A percentile compares a stretch with the other conserved stretches of the same genome.
These are phyloP conservation scores for Carterocephalus palaemon DNA, from an alignment of 2,888 invertebrate species.

Conservation along the genomic window DNA sequence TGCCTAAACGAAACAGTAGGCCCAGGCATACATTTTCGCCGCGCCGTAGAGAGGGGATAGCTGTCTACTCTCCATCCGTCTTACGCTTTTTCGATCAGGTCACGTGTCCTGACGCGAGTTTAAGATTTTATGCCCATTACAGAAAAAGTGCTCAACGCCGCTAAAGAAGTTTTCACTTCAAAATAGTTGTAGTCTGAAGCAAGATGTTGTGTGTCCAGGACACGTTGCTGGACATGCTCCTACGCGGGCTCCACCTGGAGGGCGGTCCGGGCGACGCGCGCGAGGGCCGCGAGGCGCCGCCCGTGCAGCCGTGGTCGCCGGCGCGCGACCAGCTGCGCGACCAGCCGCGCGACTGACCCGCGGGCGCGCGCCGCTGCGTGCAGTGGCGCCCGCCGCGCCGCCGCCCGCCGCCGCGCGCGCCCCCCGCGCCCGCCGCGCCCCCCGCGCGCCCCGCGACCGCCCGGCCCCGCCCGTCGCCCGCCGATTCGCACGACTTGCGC, in stretches of 20 bases:
- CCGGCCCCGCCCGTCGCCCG: constrained; percentile 18
- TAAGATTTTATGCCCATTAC: too few species aligned
- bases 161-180: too few species aligned
- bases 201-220: constrained; percentile 52
- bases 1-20: too few species aligned
- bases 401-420: constrained; percentile 25
- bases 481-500: constrained; percentile 7
- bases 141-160: too few species aligned
- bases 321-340: constrained; percentile 35
- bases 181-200: too few species aligned
- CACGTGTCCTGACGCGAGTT: too few species aligned
- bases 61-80: too few species aligned
- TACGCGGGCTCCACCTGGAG: constrained; percentile 62
- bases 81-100: too few species aligned
- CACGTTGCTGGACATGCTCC: constrained; percentile 67
- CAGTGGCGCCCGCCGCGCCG: constrained; percentile 25
- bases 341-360: constrained; percentile 23
- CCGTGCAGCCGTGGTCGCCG: constrained; percentile 64
- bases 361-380: constrained; percentile 15
- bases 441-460: constrained; percentile 26
- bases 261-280: constrained; percentile 31
- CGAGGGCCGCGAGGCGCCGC: constrained; percentile 41
- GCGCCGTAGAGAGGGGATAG: too few species aligned
- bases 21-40: too few species aligned
- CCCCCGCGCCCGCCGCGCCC: constrained; percentile 15